These are phyloP conservation scores for Asobara japonica DNA, from an alignment of 1,140 invertebrate genomes.

Conservation along the genomic window DNA sequence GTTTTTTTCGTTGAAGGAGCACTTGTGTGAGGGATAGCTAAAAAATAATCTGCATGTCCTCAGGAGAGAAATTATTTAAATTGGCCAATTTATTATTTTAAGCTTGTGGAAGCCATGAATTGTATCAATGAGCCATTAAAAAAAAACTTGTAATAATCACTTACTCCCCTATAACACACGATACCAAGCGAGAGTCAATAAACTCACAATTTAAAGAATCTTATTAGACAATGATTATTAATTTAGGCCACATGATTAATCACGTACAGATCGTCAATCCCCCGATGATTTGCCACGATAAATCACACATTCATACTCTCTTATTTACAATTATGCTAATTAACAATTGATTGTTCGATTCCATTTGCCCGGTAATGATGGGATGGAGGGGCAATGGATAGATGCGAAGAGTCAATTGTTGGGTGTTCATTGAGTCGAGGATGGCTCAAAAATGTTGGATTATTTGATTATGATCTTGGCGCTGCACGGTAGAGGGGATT, in stretches of 20 bases:
- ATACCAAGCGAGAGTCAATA: not conserved
- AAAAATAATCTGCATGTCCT: not conserved
- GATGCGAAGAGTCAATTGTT: not conserved
- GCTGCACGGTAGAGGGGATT: conserved; percentile 78
- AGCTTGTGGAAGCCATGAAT: not conserved
- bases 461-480: conserved; percentile 12
- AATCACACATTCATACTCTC: not conserved
- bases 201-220: not conserved
- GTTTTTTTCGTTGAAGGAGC: conserved; percentile 27
- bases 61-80: not conserved
- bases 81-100: not conserved
- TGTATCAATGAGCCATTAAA: not conserved
- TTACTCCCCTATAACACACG: not conserved
- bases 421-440: not conserved
- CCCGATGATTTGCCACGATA: not conserved
- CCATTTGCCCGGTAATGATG: not conserved
- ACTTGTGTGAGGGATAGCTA: conserved; percentile 32
- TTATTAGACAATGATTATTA: not conserved
- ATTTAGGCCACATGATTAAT: not conserved
- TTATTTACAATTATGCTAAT: conserved; percentile 5
- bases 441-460: not conserved
- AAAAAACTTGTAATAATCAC: not conserved
- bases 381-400: not conserved
- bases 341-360: not conserved
- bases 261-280: not conserved